A percentile compares a stretch with the other conserved stretches of the same genome.
Conservation (phyloP, 2,113 vertebrate genomes). For the Sphaerodactylus townsendi region DNA sequence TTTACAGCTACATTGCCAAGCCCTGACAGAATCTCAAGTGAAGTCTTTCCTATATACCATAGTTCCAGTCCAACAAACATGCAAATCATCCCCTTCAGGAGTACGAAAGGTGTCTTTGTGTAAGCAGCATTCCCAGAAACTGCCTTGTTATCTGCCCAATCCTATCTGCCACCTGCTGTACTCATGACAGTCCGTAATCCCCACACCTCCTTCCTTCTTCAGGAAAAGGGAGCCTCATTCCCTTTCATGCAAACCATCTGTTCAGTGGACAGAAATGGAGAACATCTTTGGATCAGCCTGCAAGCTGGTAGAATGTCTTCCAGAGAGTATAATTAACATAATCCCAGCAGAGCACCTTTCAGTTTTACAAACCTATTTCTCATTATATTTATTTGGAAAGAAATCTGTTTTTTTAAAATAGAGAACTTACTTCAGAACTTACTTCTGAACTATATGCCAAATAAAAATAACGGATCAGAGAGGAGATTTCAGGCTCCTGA, state of each 20-base stretch:
- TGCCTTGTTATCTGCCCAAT: background rate
- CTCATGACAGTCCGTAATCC: background rate
- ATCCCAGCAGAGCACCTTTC: slow-evolving; percentile 7
- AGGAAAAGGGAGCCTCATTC: too few relatives aligned
- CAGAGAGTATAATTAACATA: background rate
- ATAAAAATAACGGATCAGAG: background rate
- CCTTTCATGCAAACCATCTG: background rate
- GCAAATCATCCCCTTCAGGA: background rate
- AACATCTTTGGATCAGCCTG: background rate
- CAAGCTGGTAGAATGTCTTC: background rate
- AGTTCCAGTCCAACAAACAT: background rate
- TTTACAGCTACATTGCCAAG: background rate
- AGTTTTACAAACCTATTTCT: background rate
- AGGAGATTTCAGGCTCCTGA: background rate
- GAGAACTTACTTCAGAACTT: too few relatives aligned
- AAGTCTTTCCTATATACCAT: background rate
- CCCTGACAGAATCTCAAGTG: background rate
- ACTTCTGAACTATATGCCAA: background rate
- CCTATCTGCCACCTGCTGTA: background rate
- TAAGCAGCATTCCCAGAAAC: background rate
- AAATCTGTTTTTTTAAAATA: too few relatives aligned
- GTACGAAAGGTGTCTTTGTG: background rate
- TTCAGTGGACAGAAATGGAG: background rate
- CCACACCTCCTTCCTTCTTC: background rate
- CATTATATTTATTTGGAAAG: background rate